These are phyloP conservation scores for Acipenser transmontanus DNA, from an alignment of 2,797 vertebrate species.

Conservation along the genomic window DNA sequence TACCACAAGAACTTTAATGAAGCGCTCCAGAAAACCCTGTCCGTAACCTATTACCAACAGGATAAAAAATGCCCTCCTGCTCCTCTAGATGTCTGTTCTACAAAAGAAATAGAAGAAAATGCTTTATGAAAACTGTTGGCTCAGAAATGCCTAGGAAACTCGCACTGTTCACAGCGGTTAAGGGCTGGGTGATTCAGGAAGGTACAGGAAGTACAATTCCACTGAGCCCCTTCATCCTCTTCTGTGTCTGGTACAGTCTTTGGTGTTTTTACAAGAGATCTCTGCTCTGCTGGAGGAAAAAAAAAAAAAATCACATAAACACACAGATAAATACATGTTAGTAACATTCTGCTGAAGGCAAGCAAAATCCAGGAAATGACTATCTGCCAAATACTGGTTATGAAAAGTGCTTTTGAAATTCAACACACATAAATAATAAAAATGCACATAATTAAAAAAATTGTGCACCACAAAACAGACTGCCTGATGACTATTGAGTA, in stretches of 20 bases:
- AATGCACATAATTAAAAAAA: too few relatives aligned
- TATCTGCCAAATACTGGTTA: background rate
- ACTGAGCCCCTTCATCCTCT: constrained; percentile 91
- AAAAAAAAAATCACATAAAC: constrained; percentile 14
- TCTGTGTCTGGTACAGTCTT: constrained; percentile 76
- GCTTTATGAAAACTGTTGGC: constrained; percentile 51
- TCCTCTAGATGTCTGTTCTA: constrained; percentile 23
- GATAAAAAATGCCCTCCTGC: constrained; percentile 26
- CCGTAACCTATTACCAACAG: constrained; percentile 39
- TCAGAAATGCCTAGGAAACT: constrained; percentile 97
- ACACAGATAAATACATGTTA: too few relatives aligned
- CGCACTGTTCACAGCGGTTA: constrained; percentile 98
- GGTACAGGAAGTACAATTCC: constrained; percentile 97
- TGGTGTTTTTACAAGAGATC: constrained; percentile 66
- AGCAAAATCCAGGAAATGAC: too few relatives aligned
- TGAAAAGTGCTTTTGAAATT: background rate
- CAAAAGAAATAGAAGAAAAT: background rate
- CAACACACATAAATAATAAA: background rate
- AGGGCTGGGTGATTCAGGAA: constrained; percentile 97
- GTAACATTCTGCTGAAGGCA: too few relatives aligned
- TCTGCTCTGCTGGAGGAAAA: constrained; percentile 61
- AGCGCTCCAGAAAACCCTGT: constrained; percentile 29
- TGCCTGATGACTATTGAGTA: too few relatives aligned
- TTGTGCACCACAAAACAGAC: too few relatives aligned
- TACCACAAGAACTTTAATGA: constrained; percentile 26